Evolutionary conservation across 2,113 vertebrate species (phyloP), one percentile per base, ranked within the genome.

Genomic region (Turdus rufiventris): DNA sequence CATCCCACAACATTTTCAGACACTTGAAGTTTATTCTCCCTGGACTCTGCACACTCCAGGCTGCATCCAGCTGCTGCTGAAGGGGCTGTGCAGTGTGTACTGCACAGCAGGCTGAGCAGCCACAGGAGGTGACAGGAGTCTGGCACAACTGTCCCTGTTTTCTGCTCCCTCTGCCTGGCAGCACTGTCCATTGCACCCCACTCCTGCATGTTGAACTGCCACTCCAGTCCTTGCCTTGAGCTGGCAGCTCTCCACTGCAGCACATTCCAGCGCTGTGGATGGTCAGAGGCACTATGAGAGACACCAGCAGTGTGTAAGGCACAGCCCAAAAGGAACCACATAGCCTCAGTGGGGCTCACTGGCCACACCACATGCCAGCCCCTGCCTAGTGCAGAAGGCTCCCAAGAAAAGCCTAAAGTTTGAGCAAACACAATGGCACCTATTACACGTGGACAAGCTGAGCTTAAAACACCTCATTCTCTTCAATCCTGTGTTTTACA

Each of bases 141-240:
- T 77, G 58, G 54, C 1, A 1, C 25, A 68, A 65, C 36, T 31
- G n/a, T 18, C 28, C 21, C n/a, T 17, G 12, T 73, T 73, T 65
- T 57, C 36, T 42, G 61, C 12, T 28, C 73, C 31, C 47, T 54
- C 70, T 91, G 65, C 23, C 77, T 50, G 18, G 70, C 66, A 79
- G 62, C 2, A 2, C 0, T 58, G 57, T 28, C 40, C 36, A 26
- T 4, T n/a, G 24, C 57, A 63, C 38, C 20, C 33, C 11, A n/a
- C 19, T 56, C 40, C 40, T 53, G 20, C 48, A 48, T 2, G n/a
- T 0, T 75, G 83, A 9, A 6, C 5, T 82, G 70, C n/a, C 61
- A 45, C 42, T 76, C 20, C 6, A 66, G 65, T 20, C 31, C 33
- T 28, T 66, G 79, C 36, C 17, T 53, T 40, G 60, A 70, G 42